phyloP scores from a whole-genome alignment of 2,797 vertebrate genomes.

The Peromyscus melanophrys region DNA sequence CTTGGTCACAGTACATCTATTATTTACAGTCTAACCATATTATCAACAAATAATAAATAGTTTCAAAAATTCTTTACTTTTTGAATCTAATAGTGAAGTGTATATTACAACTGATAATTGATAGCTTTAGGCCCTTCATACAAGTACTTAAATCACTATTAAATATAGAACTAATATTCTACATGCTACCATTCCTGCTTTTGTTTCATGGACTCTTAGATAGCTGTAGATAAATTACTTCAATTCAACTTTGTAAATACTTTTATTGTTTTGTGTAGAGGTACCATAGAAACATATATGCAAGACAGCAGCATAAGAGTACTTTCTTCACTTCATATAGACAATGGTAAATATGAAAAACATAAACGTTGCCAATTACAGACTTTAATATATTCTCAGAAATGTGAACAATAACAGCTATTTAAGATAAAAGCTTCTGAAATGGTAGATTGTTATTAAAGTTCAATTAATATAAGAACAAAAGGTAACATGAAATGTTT shows the following conservation, averaged over 20 bases:
- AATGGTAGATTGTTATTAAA: neutral
- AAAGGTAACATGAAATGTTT: slow-evolving; percentile 14
- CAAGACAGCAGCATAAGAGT: neutral
- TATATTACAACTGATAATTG: neutral
- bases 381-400: neutral
- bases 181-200: neutral
- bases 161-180: slow-evolving; percentile 33
- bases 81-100: slow-evolving; percentile 13
- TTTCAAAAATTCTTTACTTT: slow-evolving; percentile 26
- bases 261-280: slow-evolving; percentile 66
- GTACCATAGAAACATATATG: neutral
- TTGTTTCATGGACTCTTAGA: slow-evolving; percentile 17
- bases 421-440: neutral
- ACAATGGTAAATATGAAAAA: slow-evolving; percentile 12
- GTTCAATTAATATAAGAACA: slow-evolving; percentile 1
- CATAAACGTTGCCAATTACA: slow-evolving; percentile 14
- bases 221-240: slow-evolving; percentile 77
- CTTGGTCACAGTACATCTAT: slow-evolving; percentile 20
- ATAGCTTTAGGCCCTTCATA: neutral
- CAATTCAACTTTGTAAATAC: slow-evolving; percentile 71
- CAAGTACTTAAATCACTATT: slow-evolving; percentile 23
- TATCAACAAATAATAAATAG: slow-evolving; percentile 73
- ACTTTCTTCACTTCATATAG: neutral
- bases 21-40: slow-evolving; percentile 71
- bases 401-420: neutral